These are phyloP conservation scores for Cantharis lateralis DNA, from an alignment of 2,888 invertebrate genomes.

Conservation along the genomic window DNA sequence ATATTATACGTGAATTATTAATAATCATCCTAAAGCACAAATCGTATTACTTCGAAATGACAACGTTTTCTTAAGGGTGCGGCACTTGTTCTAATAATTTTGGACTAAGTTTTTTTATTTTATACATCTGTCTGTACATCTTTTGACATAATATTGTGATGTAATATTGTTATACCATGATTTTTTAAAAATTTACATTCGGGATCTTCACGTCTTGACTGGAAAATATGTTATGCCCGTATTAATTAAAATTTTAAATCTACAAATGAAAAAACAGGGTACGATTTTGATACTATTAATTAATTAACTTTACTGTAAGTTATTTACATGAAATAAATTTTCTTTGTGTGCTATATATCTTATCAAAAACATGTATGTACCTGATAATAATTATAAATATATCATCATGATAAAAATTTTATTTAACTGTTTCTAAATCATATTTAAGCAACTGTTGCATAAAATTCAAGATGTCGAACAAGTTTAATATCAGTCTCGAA, in stretches of 20 bases:
- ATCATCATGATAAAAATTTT: background rate
- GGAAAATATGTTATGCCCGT: background rate
- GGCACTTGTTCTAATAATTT: slow-evolving; percentile 51
- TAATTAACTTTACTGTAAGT: too few species aligned
- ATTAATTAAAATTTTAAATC: background rate
- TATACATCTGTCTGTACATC: background rate
- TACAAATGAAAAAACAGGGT: background rate
- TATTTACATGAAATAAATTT: background rate
- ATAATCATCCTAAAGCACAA: slow-evolving; percentile 48
- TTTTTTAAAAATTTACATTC: background rate
- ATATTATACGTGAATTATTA: slow-evolving; percentile 53
- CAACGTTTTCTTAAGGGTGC: slow-evolving; percentile 52
- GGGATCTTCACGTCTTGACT: background rate
- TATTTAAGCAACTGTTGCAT: background rate
- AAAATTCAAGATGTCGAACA: background rate
- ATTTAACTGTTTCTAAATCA: background rate
- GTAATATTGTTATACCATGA: background rate
- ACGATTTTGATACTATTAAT: background rate
- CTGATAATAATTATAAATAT: background rate
- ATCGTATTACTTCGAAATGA: slow-evolving; percentile 51
- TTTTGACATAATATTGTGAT: background rate
- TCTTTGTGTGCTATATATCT: background rate
- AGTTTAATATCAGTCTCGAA: background rate
- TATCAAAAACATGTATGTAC: background rate
- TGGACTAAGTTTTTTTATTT: slow-evolving; percentile 36